phyloP scores from a whole-genome alignment of 2,797 vertebrate species.

The Triplophysa yarkandensis region DNA sequence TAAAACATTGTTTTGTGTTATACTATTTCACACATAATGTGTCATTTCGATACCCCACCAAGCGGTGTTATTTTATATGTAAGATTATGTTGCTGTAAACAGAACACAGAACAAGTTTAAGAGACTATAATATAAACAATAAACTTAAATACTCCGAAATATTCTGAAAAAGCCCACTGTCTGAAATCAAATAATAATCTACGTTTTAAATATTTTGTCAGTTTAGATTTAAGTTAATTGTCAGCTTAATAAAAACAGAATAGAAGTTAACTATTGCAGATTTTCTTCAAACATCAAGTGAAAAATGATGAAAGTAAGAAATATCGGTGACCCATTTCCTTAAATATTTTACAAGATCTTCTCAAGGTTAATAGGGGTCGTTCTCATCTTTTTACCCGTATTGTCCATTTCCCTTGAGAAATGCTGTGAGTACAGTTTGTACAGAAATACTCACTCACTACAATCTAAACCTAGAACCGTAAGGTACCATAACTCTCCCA shows the following conservation, averaged over 20 bases:
- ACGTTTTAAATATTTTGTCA: background rate
- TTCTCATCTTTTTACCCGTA: constrained; percentile 23
- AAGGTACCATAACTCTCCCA: background rate
- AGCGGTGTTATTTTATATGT: no score
- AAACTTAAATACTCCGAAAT: no score
- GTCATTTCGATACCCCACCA: no score
- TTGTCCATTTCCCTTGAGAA: constrained; percentile 16
- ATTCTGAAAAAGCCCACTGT: no score
- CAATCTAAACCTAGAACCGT: background rate
- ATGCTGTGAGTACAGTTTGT: background rate
- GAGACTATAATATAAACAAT: no score
- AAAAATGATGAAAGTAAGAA: constrained; percentile 41
- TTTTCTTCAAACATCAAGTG: constrained; percentile 27
- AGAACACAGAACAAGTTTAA: no score
- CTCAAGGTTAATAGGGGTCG: constrained; percentile 49
- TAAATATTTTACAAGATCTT: constrained; percentile 31
- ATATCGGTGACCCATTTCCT: constrained; percentile 38
- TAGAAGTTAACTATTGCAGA: constrained; percentile 47
- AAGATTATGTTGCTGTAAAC: no score
- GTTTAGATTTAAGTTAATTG: background rate
- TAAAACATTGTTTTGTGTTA: no score
- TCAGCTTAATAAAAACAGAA: constrained; percentile 12
- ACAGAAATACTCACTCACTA: background rate
- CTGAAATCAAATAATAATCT: no score
- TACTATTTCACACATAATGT: no score